phyloP scores from a whole-genome alignment of 1,140 invertebrate species.

The Zaprionus nigranus region DNA sequence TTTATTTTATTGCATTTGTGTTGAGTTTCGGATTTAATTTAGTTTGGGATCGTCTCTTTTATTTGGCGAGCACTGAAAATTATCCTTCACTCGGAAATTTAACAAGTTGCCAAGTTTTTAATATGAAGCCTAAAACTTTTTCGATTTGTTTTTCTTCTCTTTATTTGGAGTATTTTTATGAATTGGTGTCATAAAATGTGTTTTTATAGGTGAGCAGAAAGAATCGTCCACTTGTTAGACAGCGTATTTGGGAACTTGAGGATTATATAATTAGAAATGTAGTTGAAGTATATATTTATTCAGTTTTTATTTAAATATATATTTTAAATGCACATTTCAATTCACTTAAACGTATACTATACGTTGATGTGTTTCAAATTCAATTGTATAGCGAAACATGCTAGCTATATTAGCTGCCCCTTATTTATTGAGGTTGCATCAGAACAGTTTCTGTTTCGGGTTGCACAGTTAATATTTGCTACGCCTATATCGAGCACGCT shows the following conservation, averaged over 20 bases:
- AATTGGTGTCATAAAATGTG: constrained; percentile 43
- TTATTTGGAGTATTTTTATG: constrained; percentile 38
- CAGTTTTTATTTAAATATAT: constrained; percentile 11
- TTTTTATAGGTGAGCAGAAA: background rate
- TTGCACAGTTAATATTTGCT: constrained; percentile 9
- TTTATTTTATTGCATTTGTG: constrained; percentile 80
- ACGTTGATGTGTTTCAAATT: background rate
- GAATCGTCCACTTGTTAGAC: background rate
- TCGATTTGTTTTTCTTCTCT: constrained; percentile 63
- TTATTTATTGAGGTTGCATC: background rate
- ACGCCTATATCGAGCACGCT: background rate
- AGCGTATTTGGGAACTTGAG: background rate
- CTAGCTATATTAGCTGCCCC: background rate
- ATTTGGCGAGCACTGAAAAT: constrained; percentile 47
- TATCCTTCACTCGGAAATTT: constrained; percentile 57
- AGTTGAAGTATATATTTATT: background rate
- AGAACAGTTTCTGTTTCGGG: background rate
- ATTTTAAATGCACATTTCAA: background rate
- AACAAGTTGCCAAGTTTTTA: constrained; percentile 80
- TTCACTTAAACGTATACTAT: no score
- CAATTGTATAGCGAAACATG: background rate
- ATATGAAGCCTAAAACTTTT: constrained; percentile 74
- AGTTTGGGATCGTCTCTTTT: constrained; percentile 49
- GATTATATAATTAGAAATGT: background rate
- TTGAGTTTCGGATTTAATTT: constrained; percentile 79